A percentile compares a stretch with the other conserved stretches of the same genome.
Evolutionary conservation across 2,113 vertebrate species (phyloP).

Genomic region (Apteryx owenii): DNA sequence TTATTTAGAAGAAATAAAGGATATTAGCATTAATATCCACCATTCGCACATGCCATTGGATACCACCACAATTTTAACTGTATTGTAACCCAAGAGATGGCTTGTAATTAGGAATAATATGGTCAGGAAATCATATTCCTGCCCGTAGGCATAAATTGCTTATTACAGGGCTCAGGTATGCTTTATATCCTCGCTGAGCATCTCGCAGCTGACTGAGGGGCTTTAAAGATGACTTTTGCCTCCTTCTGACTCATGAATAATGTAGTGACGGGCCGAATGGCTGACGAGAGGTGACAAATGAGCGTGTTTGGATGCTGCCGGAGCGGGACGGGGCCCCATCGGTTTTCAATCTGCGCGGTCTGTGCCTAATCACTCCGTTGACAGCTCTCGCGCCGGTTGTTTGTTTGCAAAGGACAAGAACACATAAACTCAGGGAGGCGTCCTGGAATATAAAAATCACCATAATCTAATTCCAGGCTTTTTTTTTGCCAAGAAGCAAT

Average conservation of each 20-base stretch:
- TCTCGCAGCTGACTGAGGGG: background rate
- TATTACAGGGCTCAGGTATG: background rate
- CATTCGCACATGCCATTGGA: background rate
- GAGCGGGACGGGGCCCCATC: background rate
- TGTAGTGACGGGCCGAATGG: background rate
- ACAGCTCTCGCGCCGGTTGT: background rate
- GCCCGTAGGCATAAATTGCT: background rate
- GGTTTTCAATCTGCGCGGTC: background rate
- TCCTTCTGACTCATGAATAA: background rate
- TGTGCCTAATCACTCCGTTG: background rate
- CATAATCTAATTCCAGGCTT: background rate
- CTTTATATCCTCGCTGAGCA: background rate
- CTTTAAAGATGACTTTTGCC: background rate
- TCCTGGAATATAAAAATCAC: background rate
- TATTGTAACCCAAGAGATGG: background rate
- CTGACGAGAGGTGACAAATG: background rate
- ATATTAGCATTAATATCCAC: background rate
- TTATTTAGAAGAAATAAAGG: background rate
- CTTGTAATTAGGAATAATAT: background rate
- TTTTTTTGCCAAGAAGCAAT: background rate
- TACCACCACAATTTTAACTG: background rate
- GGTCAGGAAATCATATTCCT: background rate
- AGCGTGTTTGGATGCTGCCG: background rate
- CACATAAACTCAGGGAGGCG: background rate
- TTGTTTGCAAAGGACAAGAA: background rate